A percentile compares a stretch with the other conserved stretches of the same genome.
Evolutionary conservation across 64 coral and sea anemone species (phyloP).

Genomic region (Acropora yongei): DNA sequence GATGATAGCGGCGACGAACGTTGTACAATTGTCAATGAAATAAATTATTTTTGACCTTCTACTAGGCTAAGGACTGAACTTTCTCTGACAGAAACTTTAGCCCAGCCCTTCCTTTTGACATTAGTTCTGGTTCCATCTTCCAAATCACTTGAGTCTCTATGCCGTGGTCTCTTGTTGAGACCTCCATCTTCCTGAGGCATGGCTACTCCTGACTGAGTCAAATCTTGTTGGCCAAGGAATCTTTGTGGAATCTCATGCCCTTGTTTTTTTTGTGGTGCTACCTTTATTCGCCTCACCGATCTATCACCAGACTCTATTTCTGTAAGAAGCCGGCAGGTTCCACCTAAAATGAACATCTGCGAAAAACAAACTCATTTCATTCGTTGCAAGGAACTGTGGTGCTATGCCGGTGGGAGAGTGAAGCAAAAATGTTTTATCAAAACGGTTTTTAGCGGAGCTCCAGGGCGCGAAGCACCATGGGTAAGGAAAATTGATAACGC

Average conservation of each 20-base stretch:
- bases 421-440: no score
- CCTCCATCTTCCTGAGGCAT: not conserved
- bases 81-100: slow-evolving; percentile 41
- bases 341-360: slow-evolving; percentile 77
- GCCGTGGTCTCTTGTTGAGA: not conserved
- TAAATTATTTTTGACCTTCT: not conserved
- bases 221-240: not conserved
- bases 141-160: slow-evolving; percentile 10
- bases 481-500: no score
- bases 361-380: not conserved
- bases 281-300: slow-evolving; percentile 60
- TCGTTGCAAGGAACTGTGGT: not conserved
- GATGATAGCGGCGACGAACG: no score
- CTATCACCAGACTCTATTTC: slow-evolving; percentile 71
- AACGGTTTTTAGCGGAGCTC: no score
- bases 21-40: not conserved
- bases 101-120: slow-evolving; percentile 62
- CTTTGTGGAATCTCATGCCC: not conserved
- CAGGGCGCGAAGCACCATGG: no score
- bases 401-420: no score
- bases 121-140: not conserved
- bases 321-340: slow-evolving; percentile 72
- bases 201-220: not conserved
- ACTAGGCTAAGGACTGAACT: slow-evolving; percentile 40
- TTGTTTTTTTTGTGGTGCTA: slow-evolving; percentile 13